These are phyloP conservation scores for Sarcoramphus papa DNA, from an alignment of 2,797 vertebrate species.

Conservation along the genomic window DNA sequence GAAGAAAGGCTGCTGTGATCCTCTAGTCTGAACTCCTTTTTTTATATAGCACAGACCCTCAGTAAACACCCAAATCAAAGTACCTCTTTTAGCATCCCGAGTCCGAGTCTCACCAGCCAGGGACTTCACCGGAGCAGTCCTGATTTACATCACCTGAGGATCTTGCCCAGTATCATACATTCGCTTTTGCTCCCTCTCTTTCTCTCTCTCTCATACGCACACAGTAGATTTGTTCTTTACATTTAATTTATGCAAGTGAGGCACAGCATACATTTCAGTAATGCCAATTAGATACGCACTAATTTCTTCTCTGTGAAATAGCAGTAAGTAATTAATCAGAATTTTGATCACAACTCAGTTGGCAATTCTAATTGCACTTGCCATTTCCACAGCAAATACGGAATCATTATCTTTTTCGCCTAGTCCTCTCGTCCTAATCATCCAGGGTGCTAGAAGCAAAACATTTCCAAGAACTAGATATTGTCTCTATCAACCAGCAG, in stretches of 20 bases:
- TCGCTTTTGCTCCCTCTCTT: neutral
- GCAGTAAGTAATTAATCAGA: conserved; percentile 70
- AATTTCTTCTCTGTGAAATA: conserved; percentile 67
- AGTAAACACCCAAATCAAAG: neutral
- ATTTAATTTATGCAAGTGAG: conserved; percentile 59
- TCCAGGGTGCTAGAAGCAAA: conserved; percentile 54
- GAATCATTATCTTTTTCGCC: conserved; percentile 48
- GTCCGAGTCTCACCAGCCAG: neutral
- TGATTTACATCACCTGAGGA: neutral
- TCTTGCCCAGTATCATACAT: neutral
- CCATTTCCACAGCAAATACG: conserved; percentile 59
- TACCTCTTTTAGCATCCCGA: fast-evolving
- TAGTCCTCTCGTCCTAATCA: conserved; percentile 49
- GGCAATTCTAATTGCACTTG: conserved; percentile 67
- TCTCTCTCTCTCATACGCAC: neutral
- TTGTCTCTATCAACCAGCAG: conserved; percentile 34
- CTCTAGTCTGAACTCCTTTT: neutral
- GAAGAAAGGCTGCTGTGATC: conserved; percentile 3
- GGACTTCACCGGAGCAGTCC: neutral
- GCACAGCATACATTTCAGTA: conserved; percentile 47
- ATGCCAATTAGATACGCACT: conserved; percentile 63
- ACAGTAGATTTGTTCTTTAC: conserved; percentile 9
- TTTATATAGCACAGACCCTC: neutral
- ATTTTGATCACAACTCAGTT: conserved; percentile 70
- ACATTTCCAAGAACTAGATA: conserved; percentile 68